Evolutionary conservation across 2,113 vertebrate species (phyloP).

Genomic region (Daphoenositta chrysoptera): DNA sequence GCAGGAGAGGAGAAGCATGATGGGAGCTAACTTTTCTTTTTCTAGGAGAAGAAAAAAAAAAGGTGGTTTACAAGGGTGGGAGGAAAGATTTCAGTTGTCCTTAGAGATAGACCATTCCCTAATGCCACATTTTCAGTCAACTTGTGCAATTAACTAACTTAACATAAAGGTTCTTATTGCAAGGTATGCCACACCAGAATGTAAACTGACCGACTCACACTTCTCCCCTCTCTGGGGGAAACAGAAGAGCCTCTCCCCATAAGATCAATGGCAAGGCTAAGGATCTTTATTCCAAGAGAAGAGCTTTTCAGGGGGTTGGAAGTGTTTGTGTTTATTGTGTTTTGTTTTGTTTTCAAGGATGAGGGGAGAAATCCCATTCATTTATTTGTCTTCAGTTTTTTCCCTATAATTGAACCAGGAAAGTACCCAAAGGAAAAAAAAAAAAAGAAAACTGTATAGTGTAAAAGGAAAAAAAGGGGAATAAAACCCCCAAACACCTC

Average conservation of each 20-base stretch:
- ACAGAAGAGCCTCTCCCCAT: neutral
- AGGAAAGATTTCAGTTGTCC: neutral
- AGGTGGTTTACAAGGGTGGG: neutral
- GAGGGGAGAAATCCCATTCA: neutral
- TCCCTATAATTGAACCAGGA: neutral
- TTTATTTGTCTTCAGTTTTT: neutral
- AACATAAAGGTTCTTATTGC: neutral
- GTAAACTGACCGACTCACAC: neutral
- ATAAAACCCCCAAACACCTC: accelerated
- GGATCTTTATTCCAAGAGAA: neutral
- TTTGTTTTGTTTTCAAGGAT: neutral
- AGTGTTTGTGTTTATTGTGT: neutral
- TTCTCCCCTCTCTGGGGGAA: neutral
- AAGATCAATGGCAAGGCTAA: neutral
- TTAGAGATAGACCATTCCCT: neutral
- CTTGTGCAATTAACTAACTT: neutral
- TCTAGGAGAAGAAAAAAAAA: neutral
- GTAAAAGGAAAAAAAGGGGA: neutral
- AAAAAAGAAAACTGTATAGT: neutral
- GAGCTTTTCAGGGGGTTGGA: accelerated
- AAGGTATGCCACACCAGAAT: neutral
- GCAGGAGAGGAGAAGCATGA: neutral
- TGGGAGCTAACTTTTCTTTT: neutral
- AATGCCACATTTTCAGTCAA: neutral
- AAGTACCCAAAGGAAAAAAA: neutral